These are phyloP conservation scores for Grammomys dolichurus DNA, from an alignment of 2,113 vertebrate species.

Conservation along the genomic window DNA sequence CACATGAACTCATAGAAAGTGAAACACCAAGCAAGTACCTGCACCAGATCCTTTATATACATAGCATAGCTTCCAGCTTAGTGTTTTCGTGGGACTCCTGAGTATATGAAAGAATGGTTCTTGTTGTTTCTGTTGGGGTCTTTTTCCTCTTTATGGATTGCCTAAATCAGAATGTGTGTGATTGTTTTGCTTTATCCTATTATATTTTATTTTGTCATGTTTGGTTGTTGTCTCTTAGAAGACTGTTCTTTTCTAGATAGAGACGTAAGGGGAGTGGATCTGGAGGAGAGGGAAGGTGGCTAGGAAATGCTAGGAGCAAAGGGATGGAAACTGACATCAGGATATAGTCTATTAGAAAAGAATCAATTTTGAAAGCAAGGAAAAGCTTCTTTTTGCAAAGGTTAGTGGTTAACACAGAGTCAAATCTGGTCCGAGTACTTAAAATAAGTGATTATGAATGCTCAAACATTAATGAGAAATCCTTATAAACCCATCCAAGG, in stretches of 20 bases:
- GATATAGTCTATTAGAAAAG: not conserved
- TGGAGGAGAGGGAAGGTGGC: rapidly evolving
- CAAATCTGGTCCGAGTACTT: not conserved
- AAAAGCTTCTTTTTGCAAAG: not conserved
- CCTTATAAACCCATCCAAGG: not conserved
- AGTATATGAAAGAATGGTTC: not conserved
- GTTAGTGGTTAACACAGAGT: not conserved
- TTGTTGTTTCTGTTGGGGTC: not conserved
- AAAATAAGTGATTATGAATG: not conserved
- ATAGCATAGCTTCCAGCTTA: not conserved
- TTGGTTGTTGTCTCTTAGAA: not conserved
- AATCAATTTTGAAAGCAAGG: not conserved
- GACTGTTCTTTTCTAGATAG: not conserved
- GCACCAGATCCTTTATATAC: not conserved
- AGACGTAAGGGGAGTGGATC: not conserved
- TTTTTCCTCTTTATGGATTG: not conserved
- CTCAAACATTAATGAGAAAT: not conserved
- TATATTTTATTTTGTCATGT: not conserved
- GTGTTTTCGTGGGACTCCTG: not conserved
- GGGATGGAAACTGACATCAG: not conserved
- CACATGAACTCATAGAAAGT: not conserved
- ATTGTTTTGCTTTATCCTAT: not conserved
- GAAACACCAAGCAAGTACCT: not conserved
- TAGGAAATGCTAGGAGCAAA: not conserved
- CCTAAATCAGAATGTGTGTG: not conserved